A percentile compares a stretch with the other conserved stretches of the same genome.
Conservation (phyloP, 2,113 vertebrate species). For the Zosterops borbonicus region DNA sequence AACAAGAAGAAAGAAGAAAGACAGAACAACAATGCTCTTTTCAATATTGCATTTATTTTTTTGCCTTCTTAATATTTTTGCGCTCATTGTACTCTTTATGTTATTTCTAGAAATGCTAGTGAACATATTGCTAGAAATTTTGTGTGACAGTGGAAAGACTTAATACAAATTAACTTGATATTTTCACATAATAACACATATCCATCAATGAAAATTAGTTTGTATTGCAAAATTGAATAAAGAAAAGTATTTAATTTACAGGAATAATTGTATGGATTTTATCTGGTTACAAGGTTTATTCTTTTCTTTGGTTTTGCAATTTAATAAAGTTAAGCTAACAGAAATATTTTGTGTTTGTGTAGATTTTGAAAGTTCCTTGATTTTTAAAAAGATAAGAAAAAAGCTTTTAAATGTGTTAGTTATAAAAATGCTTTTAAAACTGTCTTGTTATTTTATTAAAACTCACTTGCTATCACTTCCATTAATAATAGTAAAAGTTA, state of each 20-base stretch:
- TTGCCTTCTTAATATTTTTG: not conserved
- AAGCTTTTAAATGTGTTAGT: not conserved
- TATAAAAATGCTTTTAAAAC: not conserved
- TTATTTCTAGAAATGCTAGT: not conserved
- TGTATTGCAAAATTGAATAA: not conserved
- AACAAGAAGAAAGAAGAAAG: fast-evolving
- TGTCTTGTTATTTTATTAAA: not conserved
- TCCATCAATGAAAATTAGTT: slow-evolving; percentile 24
- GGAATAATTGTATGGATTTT: not conserved
- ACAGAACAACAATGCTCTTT: not conserved
- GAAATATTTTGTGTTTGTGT: not conserved
- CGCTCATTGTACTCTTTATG: not conserved
- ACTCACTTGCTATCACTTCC: fast-evolving
- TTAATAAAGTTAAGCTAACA: not conserved
- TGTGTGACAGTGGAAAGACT: not conserved
- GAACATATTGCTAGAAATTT: not conserved
- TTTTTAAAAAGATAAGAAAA: not conserved
- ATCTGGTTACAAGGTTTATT: not conserved
- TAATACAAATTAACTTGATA: not conserved
- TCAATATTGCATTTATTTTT: not conserved
- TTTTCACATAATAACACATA: not conserved
- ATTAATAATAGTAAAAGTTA: not conserved
- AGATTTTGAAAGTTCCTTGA: not conserved
- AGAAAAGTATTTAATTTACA: not conserved
- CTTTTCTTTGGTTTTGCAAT: not conserved